These are phyloP conservation scores for Sinotaia quadrata DNA, from an alignment of 2,888 invertebrate genomes.

Conservation along the genomic window DNA sequence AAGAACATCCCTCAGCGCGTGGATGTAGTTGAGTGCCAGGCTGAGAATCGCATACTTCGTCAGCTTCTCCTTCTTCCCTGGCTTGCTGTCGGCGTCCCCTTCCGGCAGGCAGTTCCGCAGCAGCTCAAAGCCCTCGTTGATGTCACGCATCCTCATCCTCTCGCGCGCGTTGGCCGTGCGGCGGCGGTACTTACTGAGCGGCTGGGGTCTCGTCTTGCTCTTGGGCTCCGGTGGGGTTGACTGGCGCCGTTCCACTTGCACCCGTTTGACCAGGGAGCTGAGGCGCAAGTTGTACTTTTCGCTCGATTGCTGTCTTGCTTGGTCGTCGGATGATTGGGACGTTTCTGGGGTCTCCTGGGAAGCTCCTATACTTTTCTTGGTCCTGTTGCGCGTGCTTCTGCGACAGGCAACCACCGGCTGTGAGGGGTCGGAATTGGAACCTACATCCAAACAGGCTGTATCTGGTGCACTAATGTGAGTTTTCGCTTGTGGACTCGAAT, in stretches of 20 bases:
- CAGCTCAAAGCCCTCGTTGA: constrained; percentile 89
- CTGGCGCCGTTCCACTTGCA: constrained; percentile 73
- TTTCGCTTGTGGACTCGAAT: too few species aligned
- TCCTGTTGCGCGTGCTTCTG: too few species aligned
- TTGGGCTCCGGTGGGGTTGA: constrained; percentile 68
- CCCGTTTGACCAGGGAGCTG: constrained; percentile 77
- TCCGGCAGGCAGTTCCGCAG: constrained; percentile 84
- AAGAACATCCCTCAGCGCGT: constrained; percentile 75
- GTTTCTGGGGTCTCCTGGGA: too few species aligned
- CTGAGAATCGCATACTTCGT: constrained; percentile 83
- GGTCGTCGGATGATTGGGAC: too few species aligned
- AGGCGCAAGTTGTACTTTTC: constrained; percentile 80
- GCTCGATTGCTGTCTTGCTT: too few species aligned
- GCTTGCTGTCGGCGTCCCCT: constrained; percentile 75
- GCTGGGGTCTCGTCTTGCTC: constrained; percentile 76
- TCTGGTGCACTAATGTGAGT: too few species aligned
- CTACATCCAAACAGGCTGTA: too few species aligned
- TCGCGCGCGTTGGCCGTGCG: constrained; percentile 93
- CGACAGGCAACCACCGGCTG: too few species aligned
- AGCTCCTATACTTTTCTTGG: too few species aligned
- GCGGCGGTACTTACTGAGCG: constrained; percentile 88
- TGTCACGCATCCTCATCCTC: constrained; percentile 89
- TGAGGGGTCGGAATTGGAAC: too few species aligned
- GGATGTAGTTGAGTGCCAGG: constrained; percentile 90
- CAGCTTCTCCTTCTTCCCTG: constrained; percentile 68